phyloP scores from a whole-genome alignment of 2,113 vertebrate species.

The Anguilla rostrata region DNA sequence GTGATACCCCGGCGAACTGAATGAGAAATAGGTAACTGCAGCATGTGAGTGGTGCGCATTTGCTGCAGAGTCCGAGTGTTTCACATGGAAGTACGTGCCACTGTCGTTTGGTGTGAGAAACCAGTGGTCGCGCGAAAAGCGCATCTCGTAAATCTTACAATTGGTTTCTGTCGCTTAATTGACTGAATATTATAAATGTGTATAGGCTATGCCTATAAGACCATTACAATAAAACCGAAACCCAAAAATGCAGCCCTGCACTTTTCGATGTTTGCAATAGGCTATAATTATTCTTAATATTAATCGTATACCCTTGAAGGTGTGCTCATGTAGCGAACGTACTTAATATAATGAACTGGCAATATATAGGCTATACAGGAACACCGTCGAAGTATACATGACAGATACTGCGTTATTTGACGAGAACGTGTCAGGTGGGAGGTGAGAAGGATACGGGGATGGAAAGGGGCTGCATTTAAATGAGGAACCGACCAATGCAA shows the following conservation, averaged over 20 bases:
- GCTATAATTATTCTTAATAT: not conserved
- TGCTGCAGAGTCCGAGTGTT: not conserved
- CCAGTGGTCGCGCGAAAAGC: not conserved
- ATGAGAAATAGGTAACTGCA: slow-evolving; percentile 6
- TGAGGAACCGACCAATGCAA: slow-evolving; percentile 71
- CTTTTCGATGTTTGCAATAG: not conserved
- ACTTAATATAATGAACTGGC: not conserved
- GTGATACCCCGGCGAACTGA: not conserved
- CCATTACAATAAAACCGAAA: not conserved
- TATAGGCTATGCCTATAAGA: not conserved
- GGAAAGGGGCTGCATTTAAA: slow-evolving; percentile 64
- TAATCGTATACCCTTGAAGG: not conserved
- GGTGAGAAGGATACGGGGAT: slow-evolving; percentile 6
- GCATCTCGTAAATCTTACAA: not conserved
- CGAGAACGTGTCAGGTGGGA: slow-evolving; percentile 18
- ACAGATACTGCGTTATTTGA: not conserved
- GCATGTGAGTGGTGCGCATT: not conserved
- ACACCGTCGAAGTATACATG: not conserved
- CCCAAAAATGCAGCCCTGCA: not conserved
- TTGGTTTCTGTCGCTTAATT: not conserved
- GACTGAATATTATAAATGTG: not conserved
- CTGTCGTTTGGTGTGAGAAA: not conserved
- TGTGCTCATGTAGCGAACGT: not conserved
- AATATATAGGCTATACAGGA: not conserved
- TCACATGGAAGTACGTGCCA: not conserved